phyloP scores from a whole-genome alignment of 1,140 invertebrate genomes.

The Globodera ellingtonae region DNA sequence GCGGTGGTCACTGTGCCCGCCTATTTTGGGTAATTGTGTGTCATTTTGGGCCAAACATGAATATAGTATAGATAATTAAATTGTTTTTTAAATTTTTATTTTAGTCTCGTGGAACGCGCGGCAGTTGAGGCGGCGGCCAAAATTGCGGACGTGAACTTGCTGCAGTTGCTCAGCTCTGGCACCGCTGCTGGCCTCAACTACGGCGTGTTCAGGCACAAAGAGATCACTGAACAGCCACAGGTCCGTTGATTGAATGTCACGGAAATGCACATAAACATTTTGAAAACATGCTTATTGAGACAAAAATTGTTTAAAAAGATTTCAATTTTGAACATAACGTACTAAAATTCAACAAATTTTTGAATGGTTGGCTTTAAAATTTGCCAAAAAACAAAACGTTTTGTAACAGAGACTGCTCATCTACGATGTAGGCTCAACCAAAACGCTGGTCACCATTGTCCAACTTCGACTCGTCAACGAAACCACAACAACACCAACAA shows the following conservation, averaged over 20 bases:
- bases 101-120: constrained; percentile 75
- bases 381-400: not conserved
- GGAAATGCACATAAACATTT: too few species aligned
- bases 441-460: constrained; percentile 87
- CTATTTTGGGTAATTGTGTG: constrained; percentile 76
- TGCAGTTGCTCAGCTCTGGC: constrained; percentile 67
- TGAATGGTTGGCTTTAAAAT: not conserved
- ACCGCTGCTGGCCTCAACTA: constrained; percentile 87
- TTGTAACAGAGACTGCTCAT: constrained; percentile 78
- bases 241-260: not conserved
- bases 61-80: not conserved
- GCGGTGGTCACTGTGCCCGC: constrained; percentile 92
- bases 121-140: constrained; percentile 83
- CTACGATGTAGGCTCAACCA: constrained; percentile 93
- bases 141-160: constrained; percentile 82
- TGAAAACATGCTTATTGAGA: not conserved
- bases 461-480: constrained; percentile 85
- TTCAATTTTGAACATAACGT: too few species aligned
- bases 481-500: not conserved
- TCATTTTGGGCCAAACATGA: not conserved
- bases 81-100: not conserved
- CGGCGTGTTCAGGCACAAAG: constrained; percentile 89
- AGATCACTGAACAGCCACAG: constrained; percentile 89
- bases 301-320: not conserved
- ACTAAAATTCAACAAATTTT: not conserved